A percentile compares a stretch with the other conserved stretches of the same genome.
These are phyloP conservation scores for Arremon brunneinucha DNA, from an alignment of 2,797 vertebrate genomes.

Conservation along the genomic window DNA sequence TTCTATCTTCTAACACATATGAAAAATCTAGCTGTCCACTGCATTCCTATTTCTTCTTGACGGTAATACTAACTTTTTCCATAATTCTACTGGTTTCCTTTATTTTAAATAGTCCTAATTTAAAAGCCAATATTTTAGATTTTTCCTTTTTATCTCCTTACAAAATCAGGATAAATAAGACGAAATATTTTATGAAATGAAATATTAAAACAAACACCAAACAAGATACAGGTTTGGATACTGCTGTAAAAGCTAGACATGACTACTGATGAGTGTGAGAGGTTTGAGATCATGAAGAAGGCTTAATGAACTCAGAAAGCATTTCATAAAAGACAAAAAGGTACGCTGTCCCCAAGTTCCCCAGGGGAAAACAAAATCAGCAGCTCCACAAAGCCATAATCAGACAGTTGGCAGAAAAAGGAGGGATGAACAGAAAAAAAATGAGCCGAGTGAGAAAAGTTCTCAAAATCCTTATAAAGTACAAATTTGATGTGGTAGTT, in stretches of 20 bases:
- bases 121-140: neutral
- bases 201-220: neutral
- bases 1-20: neutral
- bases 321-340: neutral
- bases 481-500: neutral
- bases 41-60: neutral
- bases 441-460: neutral
- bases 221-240: neutral
- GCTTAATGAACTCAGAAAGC: neutral
- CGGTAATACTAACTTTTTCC: neutral
- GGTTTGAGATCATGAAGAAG: neutral
- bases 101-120: neutral
- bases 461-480: neutral
- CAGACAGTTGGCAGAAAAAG: neutral
- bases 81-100: neutral
- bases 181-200: neutral
- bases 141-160: neutral
- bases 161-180: neutral
- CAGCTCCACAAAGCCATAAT: neutral
- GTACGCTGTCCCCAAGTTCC: rapidly evolving
- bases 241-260: neutral
- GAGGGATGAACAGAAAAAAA: neutral
- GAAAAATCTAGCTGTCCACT: neutral
- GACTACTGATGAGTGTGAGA: neutral
- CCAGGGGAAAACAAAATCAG: neutral